Percentiles rank a stretch among this genome's conserved stretches.
Evolutionary conservation across 2,888 invertebrate species (phyloP).

Genomic region (Drosophila austrosaltans): DNA sequence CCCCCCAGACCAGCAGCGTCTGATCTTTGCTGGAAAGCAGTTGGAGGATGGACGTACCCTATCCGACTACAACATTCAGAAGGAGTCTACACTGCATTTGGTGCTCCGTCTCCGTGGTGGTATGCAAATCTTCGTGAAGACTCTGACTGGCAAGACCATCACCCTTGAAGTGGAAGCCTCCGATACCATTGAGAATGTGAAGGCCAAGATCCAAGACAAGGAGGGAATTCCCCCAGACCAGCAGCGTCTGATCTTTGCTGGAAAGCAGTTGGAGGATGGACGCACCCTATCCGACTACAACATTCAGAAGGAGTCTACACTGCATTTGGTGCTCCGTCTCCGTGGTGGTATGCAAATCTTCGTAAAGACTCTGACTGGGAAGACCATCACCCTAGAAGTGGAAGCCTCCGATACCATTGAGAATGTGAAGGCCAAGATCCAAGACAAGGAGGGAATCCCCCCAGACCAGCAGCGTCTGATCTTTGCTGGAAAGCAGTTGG

Average conservation of each 20-base stretch:
- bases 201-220: slow-evolving; percentile 76
- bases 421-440: slow-evolving; percentile 62
- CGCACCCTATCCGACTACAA: slow-evolving; percentile 55
- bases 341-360: slow-evolving; percentile 65
- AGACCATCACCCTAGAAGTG: slow-evolving; percentile 56
- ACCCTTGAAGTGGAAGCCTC: slow-evolving; percentile 67
- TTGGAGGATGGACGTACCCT: slow-evolving; percentile 92
- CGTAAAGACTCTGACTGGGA: slow-evolving; percentile 56
- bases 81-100: slow-evolving; percentile 83
- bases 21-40: slow-evolving; percentile 77
- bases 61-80: slow-evolving; percentile 86
- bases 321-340: slow-evolving; percentile 56
- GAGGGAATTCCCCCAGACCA: slow-evolving; percentile 72
- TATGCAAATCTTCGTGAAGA: slow-evolving; percentile 85
- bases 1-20: slow-evolving; percentile 77
- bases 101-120: slow-evolving; percentile 95
- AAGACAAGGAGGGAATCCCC: slow-evolving; percentile 61
- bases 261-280: slow-evolving; percentile 58
- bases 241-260: slow-evolving; percentile 59
- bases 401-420: slow-evolving; percentile 56
- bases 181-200: slow-evolving; percentile 70
- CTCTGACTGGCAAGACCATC: slow-evolving; percentile 70
- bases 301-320: slow-evolving; percentile 57
- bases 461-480: slow-evolving; percentile 64
- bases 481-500: slow-evolving; percentile 61